These are phyloP conservation scores for Callitettix versicolor DNA, from an alignment of 1,140 invertebrate species.

Conservation along the genomic window DNA sequence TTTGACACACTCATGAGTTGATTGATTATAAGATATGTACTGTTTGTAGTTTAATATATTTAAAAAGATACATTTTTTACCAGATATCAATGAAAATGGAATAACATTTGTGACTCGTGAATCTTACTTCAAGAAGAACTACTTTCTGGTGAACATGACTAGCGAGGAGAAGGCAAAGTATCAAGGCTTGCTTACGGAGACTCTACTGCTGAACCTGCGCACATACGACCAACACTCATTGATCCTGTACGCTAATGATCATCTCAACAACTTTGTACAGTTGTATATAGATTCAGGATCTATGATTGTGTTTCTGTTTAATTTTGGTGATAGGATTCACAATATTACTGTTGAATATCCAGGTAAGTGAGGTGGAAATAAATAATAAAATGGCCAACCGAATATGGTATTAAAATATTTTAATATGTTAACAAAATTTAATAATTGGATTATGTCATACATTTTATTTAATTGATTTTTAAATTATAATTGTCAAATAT, in stretches of 20 bases:
- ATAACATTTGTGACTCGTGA: slow-evolving; percentile 75
- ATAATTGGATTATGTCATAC: not conserved
- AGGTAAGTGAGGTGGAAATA: slow-evolving; percentile 29
- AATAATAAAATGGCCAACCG: not conserved
- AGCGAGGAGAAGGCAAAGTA: slow-evolving; percentile 49
- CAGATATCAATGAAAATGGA: slow-evolving; percentile 84
- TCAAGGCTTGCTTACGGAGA: slow-evolving; percentile 49
- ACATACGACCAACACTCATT: slow-evolving; percentile 74
- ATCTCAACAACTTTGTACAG: slow-evolving; percentile 88
- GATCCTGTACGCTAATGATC: slow-evolving; percentile 83
- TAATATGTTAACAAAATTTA: no score
- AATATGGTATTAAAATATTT: no score
- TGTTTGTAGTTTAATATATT: no score
- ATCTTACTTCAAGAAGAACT: slow-evolving; percentile 68
- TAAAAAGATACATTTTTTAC: slow-evolving; percentile 29
- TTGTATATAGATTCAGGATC: slow-evolving; percentile 68
- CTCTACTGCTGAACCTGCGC: slow-evolving; percentile 74
- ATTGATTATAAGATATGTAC: no score
- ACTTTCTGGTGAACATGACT: slow-evolving; percentile 44
- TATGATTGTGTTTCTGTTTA: slow-evolving; percentile 70
- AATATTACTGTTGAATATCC: slow-evolving; percentile 63
- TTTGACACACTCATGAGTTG: no score
- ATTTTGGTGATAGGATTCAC: slow-evolving; percentile 66
- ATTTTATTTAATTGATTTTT: not conserved
- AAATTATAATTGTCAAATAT: no score